A percentile compares a stretch with the other conserved stretches of the same genome.
Conservation (phyloP, 2,888 invertebrate genomes). For the Tubulanus polymorphus region DNA sequence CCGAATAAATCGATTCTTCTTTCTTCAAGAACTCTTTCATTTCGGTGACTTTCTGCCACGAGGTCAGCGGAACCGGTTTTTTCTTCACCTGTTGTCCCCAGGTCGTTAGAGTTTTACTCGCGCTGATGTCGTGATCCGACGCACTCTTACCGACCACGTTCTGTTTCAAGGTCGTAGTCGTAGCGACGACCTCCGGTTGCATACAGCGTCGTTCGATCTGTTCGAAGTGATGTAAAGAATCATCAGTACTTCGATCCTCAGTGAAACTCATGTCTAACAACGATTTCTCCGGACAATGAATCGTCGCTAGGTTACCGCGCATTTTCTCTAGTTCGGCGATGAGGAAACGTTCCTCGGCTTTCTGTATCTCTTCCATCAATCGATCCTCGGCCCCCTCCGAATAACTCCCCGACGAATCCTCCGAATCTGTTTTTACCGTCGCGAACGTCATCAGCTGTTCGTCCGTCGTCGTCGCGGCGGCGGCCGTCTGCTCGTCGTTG, state of each 20-base stretch:
- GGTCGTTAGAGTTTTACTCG: background rate
- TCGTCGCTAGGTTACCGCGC: too few species aligned
- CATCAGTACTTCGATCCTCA: background rate
- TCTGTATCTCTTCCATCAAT: too few species aligned
- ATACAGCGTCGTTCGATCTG: too few species aligned
- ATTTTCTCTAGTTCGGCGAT: too few species aligned
- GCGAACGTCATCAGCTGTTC: background rate
- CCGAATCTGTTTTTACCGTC: background rate
- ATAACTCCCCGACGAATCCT: background rate
- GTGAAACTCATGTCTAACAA: too few species aligned
- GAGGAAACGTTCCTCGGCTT: too few species aligned
- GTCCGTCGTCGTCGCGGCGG: background rate
- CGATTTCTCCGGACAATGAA: background rate
- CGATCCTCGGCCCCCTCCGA: background rate
- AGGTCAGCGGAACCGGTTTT: background rate
- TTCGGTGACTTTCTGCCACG: background rate
- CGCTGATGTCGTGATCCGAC: background rate
- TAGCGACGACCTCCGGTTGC: too few species aligned
- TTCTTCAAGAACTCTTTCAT: background rate
- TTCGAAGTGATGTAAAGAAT: background rate
- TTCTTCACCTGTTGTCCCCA: conserved; percentile 2
- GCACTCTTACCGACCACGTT: background rate
- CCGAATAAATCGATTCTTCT: background rate
- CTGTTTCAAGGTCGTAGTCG: background rate
- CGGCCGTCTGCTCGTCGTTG: background rate